Conservation (phyloP, 2,113 vertebrate genomes). For the Coptodon bakossiorum region DNA sequence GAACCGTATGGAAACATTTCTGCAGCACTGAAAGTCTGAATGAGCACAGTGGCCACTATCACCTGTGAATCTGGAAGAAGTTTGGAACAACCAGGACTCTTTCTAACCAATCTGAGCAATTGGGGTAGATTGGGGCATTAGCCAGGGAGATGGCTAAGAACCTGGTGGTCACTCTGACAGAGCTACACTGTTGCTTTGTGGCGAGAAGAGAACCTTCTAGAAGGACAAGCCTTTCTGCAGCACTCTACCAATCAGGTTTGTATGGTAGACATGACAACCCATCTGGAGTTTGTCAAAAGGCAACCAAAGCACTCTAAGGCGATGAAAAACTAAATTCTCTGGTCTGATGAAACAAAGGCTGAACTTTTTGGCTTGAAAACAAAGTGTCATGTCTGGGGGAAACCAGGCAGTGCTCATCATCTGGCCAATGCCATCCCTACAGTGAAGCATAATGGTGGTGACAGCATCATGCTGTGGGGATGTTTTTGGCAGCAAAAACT, state of each 20-base stretch:
- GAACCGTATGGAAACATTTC: neutral
- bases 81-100: neutral
- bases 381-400: neutral
- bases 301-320: neutral
- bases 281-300: neutral
- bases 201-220: neutral
- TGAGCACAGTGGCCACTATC: neutral
- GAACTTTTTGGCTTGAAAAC: neutral
- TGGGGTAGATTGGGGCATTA: neutral
- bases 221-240: neutral
- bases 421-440: neutral
- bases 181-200: neutral
- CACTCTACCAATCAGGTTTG: neutral
- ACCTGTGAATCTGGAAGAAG: neutral
- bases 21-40: neutral
- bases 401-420: neutral
- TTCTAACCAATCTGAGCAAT: neutral
- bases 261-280: neutral
- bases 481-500: neutral
- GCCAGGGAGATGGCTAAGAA: neutral
- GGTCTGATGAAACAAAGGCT: neutral
- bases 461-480: neutral
- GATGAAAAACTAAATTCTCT: neutral
- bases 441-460: neutral
- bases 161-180: neutral